Base-by-base conservation (phyloP, 2,888 invertebrate genomes). In the Allolobophora icterica region DNA sequence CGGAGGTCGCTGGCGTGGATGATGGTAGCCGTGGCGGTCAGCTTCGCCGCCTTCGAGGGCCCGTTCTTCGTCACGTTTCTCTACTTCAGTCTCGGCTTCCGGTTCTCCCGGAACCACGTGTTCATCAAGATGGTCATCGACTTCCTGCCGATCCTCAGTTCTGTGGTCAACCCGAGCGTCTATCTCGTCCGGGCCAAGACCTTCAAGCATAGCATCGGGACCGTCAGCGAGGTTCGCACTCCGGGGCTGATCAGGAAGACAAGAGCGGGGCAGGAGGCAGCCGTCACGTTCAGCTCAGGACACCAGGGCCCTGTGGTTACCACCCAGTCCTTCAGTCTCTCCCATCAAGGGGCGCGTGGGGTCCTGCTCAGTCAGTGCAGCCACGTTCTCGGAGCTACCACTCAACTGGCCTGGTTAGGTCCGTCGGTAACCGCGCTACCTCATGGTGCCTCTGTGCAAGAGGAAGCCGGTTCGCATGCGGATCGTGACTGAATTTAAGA, bases 161-260 rank as follows among this genome's bases (percentile, higher is more conserved):
- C 92, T 24, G 84, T 91, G 4, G 84, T 92, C 84, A 92, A 93
- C 89, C 93, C 93, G 24, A 89, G 91, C 35, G 92, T 93, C 24
- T 93, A 92, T 45, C 91, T 90, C 15, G 89, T 90, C 34, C 84
- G 92, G 45, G 89, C 90, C 0, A 92, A 89, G 90, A 91, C 92
- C 21, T 90, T 92, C 89, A 90, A 45, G n/a, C 71, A 34, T 19
- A 45, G 89, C 45, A 52, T 52, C 45, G 89, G 33, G 19, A 42
- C 38, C 6, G 24, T 15, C 42, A 34, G 89, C n/a, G 71, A 71
- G n/a, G 71, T n/a, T 71, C 71, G 71, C 71, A n/a, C 11, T n/a
- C 30, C 71, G 8, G 71, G 71, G 13, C 0, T 71, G 30, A 17
- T 13, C 71, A 71, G n/a, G 71, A 4, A 1, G 11, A 71, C n/a